Evolutionary conservation across 2,797 vertebrate genomes (phyloP).

Genomic region (Acrocephalus scirpaceus): DNA sequence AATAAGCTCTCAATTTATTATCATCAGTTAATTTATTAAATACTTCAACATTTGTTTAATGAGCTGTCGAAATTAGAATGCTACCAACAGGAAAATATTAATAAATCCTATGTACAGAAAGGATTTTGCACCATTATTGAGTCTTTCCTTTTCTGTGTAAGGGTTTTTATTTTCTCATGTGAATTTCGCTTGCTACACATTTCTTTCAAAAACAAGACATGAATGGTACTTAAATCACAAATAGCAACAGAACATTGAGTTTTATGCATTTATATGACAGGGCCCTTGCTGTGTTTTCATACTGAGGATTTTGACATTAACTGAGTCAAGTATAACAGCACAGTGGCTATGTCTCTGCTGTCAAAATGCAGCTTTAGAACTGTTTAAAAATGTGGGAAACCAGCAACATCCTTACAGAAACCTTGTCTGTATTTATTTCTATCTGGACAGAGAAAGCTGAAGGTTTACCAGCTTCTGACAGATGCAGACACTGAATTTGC

Average conservation of each 20-base stretch:
- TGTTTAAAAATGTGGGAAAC: not conserved
- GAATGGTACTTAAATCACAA: not conserved
- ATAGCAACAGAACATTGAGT: not conserved
- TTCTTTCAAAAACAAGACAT: not conserved
- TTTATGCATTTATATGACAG: slow-evolving; percentile 10
- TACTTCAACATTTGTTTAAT: slow-evolving; percentile 45
- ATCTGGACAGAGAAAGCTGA: not conserved
- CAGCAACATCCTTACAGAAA: slow-evolving; percentile 6
- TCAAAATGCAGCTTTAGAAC: not conserved
- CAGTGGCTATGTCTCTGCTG: not conserved
- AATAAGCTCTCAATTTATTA: slow-evolving; percentile 43
- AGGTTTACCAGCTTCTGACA: not conserved
- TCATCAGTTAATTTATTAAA: slow-evolving; percentile 34
- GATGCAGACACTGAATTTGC: not conserved
- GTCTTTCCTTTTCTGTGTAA: not conserved
- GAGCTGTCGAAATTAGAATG: slow-evolving; percentile 45
- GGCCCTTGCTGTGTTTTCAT: not conserved
- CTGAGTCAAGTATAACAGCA: not conserved
- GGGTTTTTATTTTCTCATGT: slow-evolving; percentile 1
- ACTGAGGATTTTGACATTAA: not conserved
- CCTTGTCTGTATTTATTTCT: not conserved
- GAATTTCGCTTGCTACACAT: not conserved
- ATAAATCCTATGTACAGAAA: slow-evolving; percentile 24
- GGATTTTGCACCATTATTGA: not conserved
- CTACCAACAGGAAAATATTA: slow-evolving; percentile 11